Percentiles rank a stretch among this genome's conserved stretches.
These are phyloP conservation scores for Sturnira hondurensis DNA, from an alignment of 2,113 vertebrate genomes.

Conservation along the genomic window DNA sequence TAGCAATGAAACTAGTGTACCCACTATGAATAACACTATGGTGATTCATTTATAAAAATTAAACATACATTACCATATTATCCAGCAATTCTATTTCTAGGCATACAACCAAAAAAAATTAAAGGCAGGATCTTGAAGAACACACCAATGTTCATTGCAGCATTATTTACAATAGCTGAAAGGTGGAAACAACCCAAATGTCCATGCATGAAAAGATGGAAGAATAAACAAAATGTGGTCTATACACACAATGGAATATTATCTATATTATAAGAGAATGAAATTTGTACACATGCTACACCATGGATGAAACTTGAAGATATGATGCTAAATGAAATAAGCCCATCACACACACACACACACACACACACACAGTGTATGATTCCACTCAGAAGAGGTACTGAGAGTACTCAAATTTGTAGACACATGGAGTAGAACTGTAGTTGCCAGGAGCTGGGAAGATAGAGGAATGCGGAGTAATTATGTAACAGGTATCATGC, in stretches of 20 bases:
- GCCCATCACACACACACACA: too few species aligned
- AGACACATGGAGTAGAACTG: neutral
- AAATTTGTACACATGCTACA: neutral
- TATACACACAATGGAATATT: neutral
- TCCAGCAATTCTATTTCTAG: neutral
- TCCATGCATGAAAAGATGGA: neutral
- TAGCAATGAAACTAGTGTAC: neutral
- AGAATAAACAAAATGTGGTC: neutral
- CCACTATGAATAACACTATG: neutral
- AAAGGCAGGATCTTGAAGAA: neutral
- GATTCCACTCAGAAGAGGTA: neutral
- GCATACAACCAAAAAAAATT: neutral
- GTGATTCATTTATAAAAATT: neutral
- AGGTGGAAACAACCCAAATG: neutral
- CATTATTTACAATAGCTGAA: neutral
- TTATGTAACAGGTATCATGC: neutral
- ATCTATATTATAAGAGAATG: neutral
- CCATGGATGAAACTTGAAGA: neutral
- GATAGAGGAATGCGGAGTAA: too few species aligned
- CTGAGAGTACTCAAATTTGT: neutral
- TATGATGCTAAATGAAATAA: neutral
- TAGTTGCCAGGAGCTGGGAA: neutral
- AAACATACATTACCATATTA: neutral
- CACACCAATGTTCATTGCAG: neutral
- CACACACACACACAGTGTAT: too few species aligned